phyloP scores from a whole-genome alignment of 2,113 vertebrate species.

The Myodes glareolus region DNA sequence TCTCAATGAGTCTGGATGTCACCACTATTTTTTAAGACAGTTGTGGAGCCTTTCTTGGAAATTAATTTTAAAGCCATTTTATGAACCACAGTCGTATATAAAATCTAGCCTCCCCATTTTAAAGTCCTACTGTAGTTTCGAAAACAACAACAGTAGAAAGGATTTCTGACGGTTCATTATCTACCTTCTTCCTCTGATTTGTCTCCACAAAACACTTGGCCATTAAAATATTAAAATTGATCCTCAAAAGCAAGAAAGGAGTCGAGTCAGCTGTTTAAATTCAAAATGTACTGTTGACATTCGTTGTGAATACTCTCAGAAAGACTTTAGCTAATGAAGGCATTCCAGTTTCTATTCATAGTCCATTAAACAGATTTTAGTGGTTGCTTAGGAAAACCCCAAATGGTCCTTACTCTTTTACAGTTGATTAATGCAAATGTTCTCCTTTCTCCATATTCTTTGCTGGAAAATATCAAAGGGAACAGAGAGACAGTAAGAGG shows the following conservation, averaged over 20 bases:
- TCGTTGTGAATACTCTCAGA: conserved; percentile 30
- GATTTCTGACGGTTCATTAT: background rate
- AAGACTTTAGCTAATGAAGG: background rate
- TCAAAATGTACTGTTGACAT: background rate
- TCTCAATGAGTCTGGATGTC: background rate
- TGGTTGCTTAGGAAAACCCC: background rate
- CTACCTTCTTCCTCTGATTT: background rate
- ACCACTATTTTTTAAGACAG: background rate
- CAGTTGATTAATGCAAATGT: background rate
- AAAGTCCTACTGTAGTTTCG: background rate
- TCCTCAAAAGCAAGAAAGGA: conserved; percentile 14
- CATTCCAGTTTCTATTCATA: background rate
- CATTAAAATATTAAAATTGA: background rate
- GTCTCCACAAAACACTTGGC: background rate
- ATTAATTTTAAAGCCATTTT: background rate
- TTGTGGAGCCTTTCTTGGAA: background rate
- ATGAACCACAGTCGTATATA: background rate
- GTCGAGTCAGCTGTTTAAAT: background rate
- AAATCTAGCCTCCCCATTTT: background rate
- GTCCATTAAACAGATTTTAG: conserved; percentile 3
- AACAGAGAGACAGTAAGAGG: background rate
- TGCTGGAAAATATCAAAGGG: background rate
- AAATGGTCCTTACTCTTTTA: background rate
- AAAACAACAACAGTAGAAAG: background rate
- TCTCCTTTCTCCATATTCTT: background rate